Percentiles rank a stretch among this genome's conserved stretches.
phyloP scores from a whole-genome alignment of 2,888 invertebrate species.

The Argynnis bischoffii region DNA sequence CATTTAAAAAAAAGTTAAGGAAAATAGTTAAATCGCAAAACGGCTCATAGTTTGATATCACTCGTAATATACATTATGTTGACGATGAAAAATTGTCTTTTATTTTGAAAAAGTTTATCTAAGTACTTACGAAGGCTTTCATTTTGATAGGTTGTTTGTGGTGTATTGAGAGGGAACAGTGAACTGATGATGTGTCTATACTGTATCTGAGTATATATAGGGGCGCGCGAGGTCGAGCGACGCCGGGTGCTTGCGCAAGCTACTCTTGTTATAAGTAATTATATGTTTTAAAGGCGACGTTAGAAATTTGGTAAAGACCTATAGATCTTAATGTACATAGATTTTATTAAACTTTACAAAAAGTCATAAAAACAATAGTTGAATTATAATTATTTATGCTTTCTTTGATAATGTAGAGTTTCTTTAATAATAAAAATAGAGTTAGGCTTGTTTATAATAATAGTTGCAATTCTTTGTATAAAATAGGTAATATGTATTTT shows the following conservation, averaged over 20 bases:
- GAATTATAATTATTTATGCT: not conserved
- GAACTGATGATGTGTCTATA: slow-evolving; percentile 36
- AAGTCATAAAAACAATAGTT: not conserved
- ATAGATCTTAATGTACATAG: not conserved
- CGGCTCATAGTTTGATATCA: too few species aligned
- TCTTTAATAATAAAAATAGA: too few species aligned
- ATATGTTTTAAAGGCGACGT: slow-evolving; percentile 11
- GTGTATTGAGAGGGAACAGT: slow-evolving; percentile 34
- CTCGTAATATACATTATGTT: too few species aligned
- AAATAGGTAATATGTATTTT: too few species aligned
- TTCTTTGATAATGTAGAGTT: too few species aligned
- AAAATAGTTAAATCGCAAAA: too few species aligned
- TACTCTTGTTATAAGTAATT: slow-evolving; percentile 41
- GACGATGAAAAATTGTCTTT: not conserved
- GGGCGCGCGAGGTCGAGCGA: slow-evolving; percentile 31
- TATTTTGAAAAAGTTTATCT: not conserved
- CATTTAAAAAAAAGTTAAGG: too few species aligned
- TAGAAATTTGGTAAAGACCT: slow-evolving; percentile 4
- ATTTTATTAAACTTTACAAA: not conserved
- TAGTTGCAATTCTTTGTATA: too few species aligned
- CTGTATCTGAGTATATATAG: slow-evolving; percentile 35
- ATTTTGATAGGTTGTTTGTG: slow-evolving; percentile 39
- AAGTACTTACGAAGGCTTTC: slow-evolving; percentile 48
- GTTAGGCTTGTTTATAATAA: too few species aligned
- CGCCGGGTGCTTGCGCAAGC: slow-evolving; percentile 38